These are phyloP conservation scores for Ardeotis arabs DNA, from an alignment of 2,113 vertebrate species.

Conservation along the genomic window DNA sequence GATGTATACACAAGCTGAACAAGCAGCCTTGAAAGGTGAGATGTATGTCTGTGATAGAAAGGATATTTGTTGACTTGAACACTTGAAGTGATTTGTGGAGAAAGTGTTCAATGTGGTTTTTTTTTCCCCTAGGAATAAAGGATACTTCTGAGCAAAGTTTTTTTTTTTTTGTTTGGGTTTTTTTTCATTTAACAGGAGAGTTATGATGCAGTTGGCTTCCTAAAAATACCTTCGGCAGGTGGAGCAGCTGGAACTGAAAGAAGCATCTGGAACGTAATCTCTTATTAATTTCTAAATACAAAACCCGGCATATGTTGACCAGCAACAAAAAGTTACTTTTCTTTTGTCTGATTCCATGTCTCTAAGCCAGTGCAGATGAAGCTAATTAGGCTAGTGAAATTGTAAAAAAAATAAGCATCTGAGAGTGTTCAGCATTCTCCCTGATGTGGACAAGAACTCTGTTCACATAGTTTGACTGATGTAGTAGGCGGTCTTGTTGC, in stretches of 20 bases:
- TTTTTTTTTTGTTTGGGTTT: not conserved
- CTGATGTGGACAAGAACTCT: not conserved
- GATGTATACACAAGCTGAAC: slow-evolving; percentile 93
- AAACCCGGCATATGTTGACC: not conserved
- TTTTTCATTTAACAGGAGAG: not conserved
- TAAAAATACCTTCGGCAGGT: not conserved
- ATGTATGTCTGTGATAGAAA: not conserved
- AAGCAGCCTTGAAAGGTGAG: slow-evolving; percentile 90
- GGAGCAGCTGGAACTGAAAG: not conserved
- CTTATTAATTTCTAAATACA: not conserved
- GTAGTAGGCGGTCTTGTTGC: not conserved
- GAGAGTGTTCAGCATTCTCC: not conserved
- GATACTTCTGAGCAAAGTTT: not conserved
- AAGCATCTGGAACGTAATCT: not conserved
- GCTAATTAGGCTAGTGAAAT: not conserved
- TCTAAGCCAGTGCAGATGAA: not conserved
- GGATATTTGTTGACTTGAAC: not conserved
- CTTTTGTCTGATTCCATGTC: not conserved
- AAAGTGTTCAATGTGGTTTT: not conserved
- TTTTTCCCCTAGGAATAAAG: not conserved
- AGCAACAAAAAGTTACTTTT: not conserved
- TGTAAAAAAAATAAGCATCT: not conserved
- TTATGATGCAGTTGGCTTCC: not conserved
- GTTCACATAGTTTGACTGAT: not conserved
- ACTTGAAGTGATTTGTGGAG: not conserved